These are phyloP conservation scores for Sinosuthora webbiana DNA, from an alignment of 2,113 vertebrate genomes.

Conservation along the genomic window DNA sequence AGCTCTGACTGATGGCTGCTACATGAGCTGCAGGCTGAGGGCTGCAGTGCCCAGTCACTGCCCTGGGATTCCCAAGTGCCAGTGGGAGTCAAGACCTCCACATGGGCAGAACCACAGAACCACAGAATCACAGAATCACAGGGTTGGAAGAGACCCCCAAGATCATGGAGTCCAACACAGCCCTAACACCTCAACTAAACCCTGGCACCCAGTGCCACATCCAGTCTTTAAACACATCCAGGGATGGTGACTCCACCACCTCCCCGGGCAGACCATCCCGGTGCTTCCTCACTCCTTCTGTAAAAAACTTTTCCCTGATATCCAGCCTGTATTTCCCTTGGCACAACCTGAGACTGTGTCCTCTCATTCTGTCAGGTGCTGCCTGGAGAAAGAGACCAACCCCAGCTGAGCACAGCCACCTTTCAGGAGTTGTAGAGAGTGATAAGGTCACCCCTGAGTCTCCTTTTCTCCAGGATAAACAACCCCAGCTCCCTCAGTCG, in stretches of 20 bases:
- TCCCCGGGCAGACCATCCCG: background rate
- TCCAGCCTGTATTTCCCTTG: background rate
- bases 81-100: background rate
- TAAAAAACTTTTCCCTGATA: background rate
- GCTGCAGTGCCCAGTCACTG: accelerated
- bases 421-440: background rate
- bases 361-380: background rate
- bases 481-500: background rate
- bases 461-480: background rate
- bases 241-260: background rate
- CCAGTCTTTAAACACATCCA: background rate
- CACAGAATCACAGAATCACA: background rate
- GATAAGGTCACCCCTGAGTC: background rate
- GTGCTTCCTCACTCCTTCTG: background rate
- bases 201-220: background rate
- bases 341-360: background rate
- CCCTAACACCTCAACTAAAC: background rate
- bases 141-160: background rate
- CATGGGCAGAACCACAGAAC: background rate
- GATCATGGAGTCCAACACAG: background rate
- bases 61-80: background rate
- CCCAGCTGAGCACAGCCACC: background rate
- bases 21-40: background rate
- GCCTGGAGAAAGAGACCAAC: background rate
- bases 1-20: background rate